Evolutionary conservation across 2,888 invertebrate species (phyloP), one percentile per base, ranked within the genome.

Genomic region (Amphipyra berbera): DNA sequence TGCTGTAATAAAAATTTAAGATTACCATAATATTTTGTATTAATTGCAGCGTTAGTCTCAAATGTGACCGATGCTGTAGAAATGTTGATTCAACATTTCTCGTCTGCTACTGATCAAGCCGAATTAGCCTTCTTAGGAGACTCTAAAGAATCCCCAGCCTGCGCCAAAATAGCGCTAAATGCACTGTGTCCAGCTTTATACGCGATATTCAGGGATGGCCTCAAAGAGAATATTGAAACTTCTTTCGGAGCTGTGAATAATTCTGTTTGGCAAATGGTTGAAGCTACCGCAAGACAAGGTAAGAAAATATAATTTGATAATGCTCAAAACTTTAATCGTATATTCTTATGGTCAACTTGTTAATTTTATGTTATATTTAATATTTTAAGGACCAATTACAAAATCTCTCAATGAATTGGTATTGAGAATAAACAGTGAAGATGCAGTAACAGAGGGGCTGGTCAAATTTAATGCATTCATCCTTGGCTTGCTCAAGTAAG

Each of bases 391-490:
- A 52, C 97, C 97, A 10, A 96, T 98, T 67, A 97, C 98, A 7
- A 97, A 97, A 88, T 97, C 97, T 4, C 94, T 98, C 13, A 97
- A 98, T 84, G 98, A 98, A 83, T 94, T 98, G 75, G 98, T 98
- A 21, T 95, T 97, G 86, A 96, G 97, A 82, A 96, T 98, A 80
- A 98, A 98, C 88, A 96, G 96, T 68, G 97, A 98, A 89, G 97
- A 97, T 84, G 96, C 97, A 47, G 96, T 98, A 33, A 97, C 97
- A 10, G 98, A 98, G 90, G 97, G 97, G 76, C 95, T 97, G 83
- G 96, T 98, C 80, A 98, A 98, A 88, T 98, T 98, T 88, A 98
- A 98, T 88, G 98, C 98, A 55, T 98, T 98, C 88, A 96, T 98
- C 72, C 96, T 98, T 86, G 98, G 98, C 46, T 95, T 98, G 65